Evolutionary conservation across 2,797 vertebrate species (phyloP).

Genomic region (Bovichtus diacanthus): DNA sequence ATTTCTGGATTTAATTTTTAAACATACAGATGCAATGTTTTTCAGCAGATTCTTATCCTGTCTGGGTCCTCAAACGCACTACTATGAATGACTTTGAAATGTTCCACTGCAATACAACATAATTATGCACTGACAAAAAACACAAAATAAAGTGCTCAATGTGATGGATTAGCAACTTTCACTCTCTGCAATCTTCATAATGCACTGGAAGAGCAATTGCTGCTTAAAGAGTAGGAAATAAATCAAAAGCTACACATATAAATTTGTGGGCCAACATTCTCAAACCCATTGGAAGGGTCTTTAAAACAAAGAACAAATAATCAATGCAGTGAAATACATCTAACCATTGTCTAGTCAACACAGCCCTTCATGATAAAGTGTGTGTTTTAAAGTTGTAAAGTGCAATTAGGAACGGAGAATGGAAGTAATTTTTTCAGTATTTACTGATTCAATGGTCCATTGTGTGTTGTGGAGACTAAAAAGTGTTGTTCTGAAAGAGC

Average conservation of each 20-base stretch:
- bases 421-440: not conserved
- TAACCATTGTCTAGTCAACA: not conserved
- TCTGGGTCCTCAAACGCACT: not conserved
- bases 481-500: conserved; percentile 8
- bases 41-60: not conserved
- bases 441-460: not conserved
- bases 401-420: conserved; percentile 18
- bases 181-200: conserved; percentile 1
- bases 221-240: not conserved
- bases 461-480: not conserved
- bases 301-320: not conserved
- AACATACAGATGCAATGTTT: not conserved
- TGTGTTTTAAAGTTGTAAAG: conserved; percentile 31
- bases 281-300: not conserved
- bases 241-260: not conserved
- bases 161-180: not conserved
- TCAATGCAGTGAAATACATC: conserved; percentile 2
- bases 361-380: not conserved
- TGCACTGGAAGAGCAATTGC: not conserved
- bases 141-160: not conserved
- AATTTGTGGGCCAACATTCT: too few species aligned
- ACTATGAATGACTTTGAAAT: not conserved
- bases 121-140: not conserved
- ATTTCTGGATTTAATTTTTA: not conserved
- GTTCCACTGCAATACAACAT: not conserved